These are phyloP conservation scores for Luscinia megarhynchos DNA, from an alignment of 2,797 vertebrate species.

Conservation along the genomic window DNA sequence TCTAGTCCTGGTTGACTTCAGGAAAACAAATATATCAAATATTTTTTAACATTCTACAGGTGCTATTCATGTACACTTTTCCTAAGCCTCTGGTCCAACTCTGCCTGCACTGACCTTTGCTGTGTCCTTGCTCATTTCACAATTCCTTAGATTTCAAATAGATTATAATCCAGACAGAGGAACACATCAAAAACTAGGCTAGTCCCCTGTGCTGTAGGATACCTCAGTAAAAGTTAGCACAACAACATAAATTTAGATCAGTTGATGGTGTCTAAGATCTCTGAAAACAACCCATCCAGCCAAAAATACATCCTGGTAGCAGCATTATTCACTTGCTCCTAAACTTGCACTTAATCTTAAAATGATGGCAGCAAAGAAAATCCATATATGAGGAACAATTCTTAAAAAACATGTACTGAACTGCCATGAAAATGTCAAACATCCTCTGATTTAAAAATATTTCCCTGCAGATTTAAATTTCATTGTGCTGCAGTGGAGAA, in stretches of 20 bases:
- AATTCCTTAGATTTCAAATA: background rate
- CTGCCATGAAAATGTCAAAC: background rate
- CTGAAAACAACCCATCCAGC: background rate
- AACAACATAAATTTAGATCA: background rate
- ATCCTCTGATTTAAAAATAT: background rate
- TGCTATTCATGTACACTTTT: background rate
- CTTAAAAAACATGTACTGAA: background rate
- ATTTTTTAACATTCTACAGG: background rate
- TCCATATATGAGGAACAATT: background rate
- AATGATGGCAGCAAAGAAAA: background rate
- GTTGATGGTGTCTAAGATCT: background rate
- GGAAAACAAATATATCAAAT: background rate
- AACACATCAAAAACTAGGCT: background rate
- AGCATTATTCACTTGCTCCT: background rate
- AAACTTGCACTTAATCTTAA: background rate
- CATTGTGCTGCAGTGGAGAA: background rate
- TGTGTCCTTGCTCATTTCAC: background rate
- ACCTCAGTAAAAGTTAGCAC: background rate
- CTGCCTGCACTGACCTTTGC: background rate
- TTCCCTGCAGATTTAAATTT: background rate
- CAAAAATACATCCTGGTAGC: background rate
- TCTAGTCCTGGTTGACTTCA: background rate
- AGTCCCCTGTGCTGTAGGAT: background rate
- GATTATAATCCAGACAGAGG: background rate
- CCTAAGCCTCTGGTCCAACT: background rate